Percentiles rank a stretch among this genome's conserved stretches.
These are phyloP conservation scores for Nyctibius bracteatus DNA, from an alignment of 2,113 vertebrate species.

Conservation along the genomic window DNA sequence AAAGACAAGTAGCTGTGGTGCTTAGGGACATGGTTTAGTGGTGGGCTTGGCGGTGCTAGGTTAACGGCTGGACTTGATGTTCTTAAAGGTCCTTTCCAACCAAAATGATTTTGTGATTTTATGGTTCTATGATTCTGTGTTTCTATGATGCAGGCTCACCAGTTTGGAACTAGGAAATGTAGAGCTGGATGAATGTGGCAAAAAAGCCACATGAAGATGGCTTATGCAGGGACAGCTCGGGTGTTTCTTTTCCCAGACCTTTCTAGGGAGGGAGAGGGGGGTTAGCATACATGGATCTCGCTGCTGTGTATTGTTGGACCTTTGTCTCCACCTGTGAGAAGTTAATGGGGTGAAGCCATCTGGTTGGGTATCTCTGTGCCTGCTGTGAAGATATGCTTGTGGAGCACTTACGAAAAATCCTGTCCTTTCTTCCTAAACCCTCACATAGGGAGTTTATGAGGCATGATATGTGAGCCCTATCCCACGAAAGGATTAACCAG, in stretches of 20 bases:
- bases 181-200: neutral
- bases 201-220: neutral
- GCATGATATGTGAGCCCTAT: neutral
- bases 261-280: neutral
- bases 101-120: too few species aligned
- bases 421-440: neutral
- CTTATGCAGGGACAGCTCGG: neutral
- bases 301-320: neutral
- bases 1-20: too few species aligned
- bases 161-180: neutral
- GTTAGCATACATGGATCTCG: neutral
- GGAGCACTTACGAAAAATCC: neutral
- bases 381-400: neutral
- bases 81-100: too few species aligned
- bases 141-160: neutral
- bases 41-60: too few species aligned
- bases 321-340: neutral
- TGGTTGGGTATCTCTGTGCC: neutral
- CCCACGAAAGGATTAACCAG: slow-evolving; percentile 6
- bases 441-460: slow-evolving; percentile 13
- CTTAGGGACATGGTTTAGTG: too few species aligned
- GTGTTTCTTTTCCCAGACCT: neutral
- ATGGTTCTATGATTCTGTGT: too few species aligned
- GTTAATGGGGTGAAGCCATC: slow-evolving; percentile 17
- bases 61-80: too few species aligned